Percentiles rank a stretch among this genome's conserved stretches.
phyloP scores from a whole-genome alignment of 2,797 vertebrate species.

The Anguilla pacifica region DNA sequence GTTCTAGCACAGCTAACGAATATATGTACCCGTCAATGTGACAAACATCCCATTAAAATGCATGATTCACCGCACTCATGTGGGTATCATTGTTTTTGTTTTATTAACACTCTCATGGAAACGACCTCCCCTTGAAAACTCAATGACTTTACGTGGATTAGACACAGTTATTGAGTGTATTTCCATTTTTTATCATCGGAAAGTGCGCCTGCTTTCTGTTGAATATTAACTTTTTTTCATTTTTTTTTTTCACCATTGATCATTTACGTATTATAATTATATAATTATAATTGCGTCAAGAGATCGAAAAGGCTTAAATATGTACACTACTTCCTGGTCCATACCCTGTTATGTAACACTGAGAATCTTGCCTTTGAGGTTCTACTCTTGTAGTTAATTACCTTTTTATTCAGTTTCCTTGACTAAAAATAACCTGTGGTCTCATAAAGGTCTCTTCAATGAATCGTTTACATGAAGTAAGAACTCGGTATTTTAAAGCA shows the following conservation, averaged over 20 bases:
- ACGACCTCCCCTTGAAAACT: neutral
- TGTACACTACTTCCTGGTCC: neutral
- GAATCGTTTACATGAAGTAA: neutral
- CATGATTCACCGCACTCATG: neutral
- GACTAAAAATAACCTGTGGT: neutral
- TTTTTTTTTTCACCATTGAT: neutral
- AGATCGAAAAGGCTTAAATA: neutral
- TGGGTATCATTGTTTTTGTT: neutral
- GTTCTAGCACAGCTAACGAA: neutral
- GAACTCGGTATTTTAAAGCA: neutral
- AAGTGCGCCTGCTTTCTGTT: neutral
- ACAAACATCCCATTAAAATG: neutral
- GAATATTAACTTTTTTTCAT: neutral
- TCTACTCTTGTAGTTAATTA: neutral
- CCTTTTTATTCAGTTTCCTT: neutral
- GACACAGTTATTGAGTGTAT: neutral
- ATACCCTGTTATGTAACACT: neutral
- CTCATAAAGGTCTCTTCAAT: neutral
- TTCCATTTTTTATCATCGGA: neutral
- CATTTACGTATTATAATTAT: neutral
- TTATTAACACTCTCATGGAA: neutral
- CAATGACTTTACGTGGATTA: neutral
- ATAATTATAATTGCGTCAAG: neutral
- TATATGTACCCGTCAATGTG: neutral
- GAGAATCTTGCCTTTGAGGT: neutral